Base-by-base conservation (phyloP, 2,113 vertebrate species). In the Malaclemys terrapin region DNA sequence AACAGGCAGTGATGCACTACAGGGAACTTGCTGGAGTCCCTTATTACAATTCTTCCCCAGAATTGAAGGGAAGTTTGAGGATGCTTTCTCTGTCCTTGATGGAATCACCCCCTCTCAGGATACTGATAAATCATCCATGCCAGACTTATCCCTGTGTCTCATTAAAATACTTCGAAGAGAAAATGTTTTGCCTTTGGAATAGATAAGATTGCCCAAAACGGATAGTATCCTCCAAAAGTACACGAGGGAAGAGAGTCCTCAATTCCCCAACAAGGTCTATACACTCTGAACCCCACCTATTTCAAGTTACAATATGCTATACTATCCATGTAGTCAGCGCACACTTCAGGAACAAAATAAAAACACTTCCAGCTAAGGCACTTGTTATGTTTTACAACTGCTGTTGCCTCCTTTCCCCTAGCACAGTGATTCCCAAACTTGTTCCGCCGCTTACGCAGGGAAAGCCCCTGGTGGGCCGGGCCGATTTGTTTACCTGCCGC, bases 1-100 rank as follows among this genome's bases (percentile, higher is more conserved):
- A 92, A 53, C 90, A 95, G 13, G 93, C 93, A 93, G 65, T 1
- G 89, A 89, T 93, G 92, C 10, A 49, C 65, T 95, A 59, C 91
- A 72, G 25, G 82, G 62, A 31, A 83, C 53, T 72, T 87, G 72
- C 93, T 8, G 81, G 53, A 89, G 62, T 72, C 75, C 72, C 78
- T 1, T 1, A 19, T 31, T 42, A 38, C 57, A 83, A 10, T 57
- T 57, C 42, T 22, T 42, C 81, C 88, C 5, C 38, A 6, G 27
- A 3, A 59, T 1, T 54, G 45, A 53, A 86, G 79, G 81, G 81
- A 96, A 90, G 14, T 45, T 50, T 1, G 2, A 72, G 69, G n/a
- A 94, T 24, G 16, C 80, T 49, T 69, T 88, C 81, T 42, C 83
- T 91, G 80, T 35, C 80, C 90, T 88, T 45, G 10, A 47, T 87